Conservation (phyloP, 1,140 invertebrate genomes). For the Drosophila pruinosa region DNA sequence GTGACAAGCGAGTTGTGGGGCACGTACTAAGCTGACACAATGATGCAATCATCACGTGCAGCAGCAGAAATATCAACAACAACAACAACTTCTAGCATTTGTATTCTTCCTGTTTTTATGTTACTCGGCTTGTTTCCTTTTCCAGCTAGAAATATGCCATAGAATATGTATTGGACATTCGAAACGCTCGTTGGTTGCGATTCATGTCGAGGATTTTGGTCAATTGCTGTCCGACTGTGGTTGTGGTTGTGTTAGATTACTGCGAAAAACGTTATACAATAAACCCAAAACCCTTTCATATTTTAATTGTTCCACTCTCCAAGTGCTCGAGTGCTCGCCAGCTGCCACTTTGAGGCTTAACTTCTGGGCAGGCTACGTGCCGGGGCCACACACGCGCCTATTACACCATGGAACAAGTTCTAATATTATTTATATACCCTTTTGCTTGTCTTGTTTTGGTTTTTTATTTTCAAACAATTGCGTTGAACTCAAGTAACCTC, state of each 20-base stretch:
- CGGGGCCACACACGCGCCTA: slow-evolving; percentile 73
- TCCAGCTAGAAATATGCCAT: slow-evolving; percentile 23
- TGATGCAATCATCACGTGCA: slow-evolving; percentile 80
- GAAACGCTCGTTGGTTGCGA: slow-evolving; percentile 37
- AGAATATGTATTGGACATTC: slow-evolving; percentile 32
- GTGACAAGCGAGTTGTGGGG: slow-evolving; percentile 64
- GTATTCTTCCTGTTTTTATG: slow-evolving; percentile 8
- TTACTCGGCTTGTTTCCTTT: neutral
- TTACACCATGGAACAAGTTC: slow-evolving; percentile 46
- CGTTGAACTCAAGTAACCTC: slow-evolving; percentile 25
- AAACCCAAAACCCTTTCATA: slow-evolving; percentile 60
- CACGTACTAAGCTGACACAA: slow-evolving; percentile 81
- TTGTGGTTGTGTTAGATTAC: slow-evolving; percentile 61
- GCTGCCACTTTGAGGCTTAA: slow-evolving; percentile 67
- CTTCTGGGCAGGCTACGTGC: slow-evolving; percentile 56
- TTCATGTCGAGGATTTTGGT: slow-evolving; percentile 43
- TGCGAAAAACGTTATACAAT: slow-evolving; percentile 38
- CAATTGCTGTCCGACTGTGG: slow-evolving; percentile 5
- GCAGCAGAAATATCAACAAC: slow-evolving; percentile 40
- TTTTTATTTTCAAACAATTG: slow-evolving; percentile 13
- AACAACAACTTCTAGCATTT: slow-evolving; percentile 45
- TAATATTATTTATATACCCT: slow-evolving; percentile 8
- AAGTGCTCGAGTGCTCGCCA: slow-evolving; percentile 30
- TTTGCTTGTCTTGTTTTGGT: neutral
- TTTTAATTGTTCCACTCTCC: slow-evolving; percentile 61